A percentile compares a stretch with the other conserved stretches of the same genome.
Evolutionary conservation across 2,113 vertebrate genomes (phyloP).

Genomic region (Tachysurus vachellii): DNA sequence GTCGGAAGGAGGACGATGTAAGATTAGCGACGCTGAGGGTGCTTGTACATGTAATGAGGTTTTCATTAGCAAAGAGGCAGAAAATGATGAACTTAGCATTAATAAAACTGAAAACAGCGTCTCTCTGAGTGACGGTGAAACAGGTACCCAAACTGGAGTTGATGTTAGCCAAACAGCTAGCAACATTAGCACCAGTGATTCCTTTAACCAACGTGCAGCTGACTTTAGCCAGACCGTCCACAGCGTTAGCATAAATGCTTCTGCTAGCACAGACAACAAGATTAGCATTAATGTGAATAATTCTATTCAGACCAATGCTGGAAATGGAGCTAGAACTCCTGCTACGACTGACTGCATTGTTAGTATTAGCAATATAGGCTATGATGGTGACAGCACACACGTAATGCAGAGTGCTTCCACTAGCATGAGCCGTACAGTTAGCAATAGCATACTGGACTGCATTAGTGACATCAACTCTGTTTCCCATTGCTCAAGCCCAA

Average conservation of each 20-base stretch:
- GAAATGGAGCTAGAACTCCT: background rate
- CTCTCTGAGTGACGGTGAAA: background rate
- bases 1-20: conserved; percentile 42
- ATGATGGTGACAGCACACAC: background rate
- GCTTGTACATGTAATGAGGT: background rate
- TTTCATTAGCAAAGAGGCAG: background rate
- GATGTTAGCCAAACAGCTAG: background rate
- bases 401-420: background rate
- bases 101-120: background rate
- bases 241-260: background rate
- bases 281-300: background rate
- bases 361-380: background rate
- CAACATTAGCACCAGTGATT: background rate
- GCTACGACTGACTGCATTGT: background rate
- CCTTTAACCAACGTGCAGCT: background rate
- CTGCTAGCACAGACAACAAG: background rate
- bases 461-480: background rate
- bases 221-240: background rate
- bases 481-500: background rate
- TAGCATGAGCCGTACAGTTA: background rate
- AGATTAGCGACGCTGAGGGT: background rate
- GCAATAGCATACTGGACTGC: background rate
- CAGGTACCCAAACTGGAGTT: background rate
- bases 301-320: background rate
- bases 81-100: background rate